A percentile compares a stretch with the other conserved stretches of the same genome.
These are phyloP conservation scores for Leontopithecus rosalia DNA, from an alignment of 2,797 vertebrate genomes.

Conservation along the genomic window DNA sequence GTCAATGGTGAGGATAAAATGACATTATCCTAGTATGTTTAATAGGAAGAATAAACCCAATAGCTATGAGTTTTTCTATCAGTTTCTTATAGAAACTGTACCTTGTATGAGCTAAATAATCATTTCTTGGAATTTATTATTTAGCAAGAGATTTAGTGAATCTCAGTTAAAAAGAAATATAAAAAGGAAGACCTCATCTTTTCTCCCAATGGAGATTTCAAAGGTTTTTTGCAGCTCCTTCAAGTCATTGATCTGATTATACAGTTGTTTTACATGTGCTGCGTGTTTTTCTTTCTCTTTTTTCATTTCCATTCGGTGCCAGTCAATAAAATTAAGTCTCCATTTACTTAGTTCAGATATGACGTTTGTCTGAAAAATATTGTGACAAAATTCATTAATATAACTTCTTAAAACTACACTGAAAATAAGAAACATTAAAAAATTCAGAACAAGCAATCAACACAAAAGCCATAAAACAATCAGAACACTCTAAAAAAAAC, in stretches of 20 bases:
- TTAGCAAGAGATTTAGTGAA: conserved; percentile 18
- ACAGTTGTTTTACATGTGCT: conserved; percentile 86
- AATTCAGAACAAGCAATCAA: conserved; percentile 14
- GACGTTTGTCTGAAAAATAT: conserved; percentile 89
- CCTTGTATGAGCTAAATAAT: not conserved
- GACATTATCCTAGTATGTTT: not conserved
- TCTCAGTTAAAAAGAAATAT: conserved; percentile 39
- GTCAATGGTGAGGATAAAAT: not conserved
- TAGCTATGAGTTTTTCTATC: not conserved
- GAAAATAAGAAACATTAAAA: not conserved
- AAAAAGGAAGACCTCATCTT: conserved; percentile 92
- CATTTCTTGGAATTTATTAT: not conserved
- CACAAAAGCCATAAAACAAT: not conserved
- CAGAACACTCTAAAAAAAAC: not conserved
- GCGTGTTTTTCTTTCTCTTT: conserved; percentile 90
- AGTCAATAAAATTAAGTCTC: conserved; percentile 92
- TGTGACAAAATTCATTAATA: conserved; percentile 23
- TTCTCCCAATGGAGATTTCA: conserved; percentile 92
- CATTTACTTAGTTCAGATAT: conserved; percentile 94
- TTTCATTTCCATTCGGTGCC: conserved; percentile 91
- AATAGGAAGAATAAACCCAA: not conserved
- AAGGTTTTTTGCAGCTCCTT: conserved; percentile 92
- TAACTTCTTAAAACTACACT: conserved; percentile 12
- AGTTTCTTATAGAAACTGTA: conserved; percentile 10
- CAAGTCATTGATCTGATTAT: conserved; percentile 87